Conservation (phyloP, 2,797 vertebrate genomes). For the Sebastes steindachneri region DNA sequence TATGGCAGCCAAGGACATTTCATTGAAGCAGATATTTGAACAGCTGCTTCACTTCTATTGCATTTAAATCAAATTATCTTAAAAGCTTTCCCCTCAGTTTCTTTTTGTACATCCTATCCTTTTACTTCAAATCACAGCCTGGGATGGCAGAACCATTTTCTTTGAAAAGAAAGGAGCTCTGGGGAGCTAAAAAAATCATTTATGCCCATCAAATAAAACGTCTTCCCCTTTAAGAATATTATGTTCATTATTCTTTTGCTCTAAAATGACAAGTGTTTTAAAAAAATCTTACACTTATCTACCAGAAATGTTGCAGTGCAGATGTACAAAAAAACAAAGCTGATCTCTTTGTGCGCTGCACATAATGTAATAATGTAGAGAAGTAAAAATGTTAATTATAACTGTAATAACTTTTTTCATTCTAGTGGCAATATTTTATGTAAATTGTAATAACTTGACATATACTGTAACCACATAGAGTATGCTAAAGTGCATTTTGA, state of each 20-base stretch:
- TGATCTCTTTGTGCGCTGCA: neutral
- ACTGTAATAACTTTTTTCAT: neutral
- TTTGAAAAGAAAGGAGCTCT: constrained; percentile 15
- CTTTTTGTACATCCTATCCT: constrained; percentile 1
- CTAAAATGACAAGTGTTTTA: neutral
- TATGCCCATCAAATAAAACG: constrained; percentile 14
- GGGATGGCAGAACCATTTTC: neutral
- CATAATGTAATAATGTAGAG: neutral
- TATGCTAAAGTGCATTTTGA: neutral
- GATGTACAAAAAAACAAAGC: neutral
- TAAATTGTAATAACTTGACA: neutral
- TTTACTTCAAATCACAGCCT: constrained; percentile 25
- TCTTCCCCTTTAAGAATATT: neutral
- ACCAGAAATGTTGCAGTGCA: neutral
- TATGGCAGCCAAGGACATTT: neutral
- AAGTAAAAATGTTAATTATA: neutral
- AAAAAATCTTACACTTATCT: neutral
- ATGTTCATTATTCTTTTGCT: neutral
- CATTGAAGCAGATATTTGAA: neutral
- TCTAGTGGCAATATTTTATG: neutral
- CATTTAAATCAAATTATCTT: constrained; percentile 45
- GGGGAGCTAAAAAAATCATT: constrained; percentile 13
- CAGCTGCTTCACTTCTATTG: constrained; percentile 7
- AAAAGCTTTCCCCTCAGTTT: constrained; percentile 26
- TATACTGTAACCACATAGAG: neutral